Conservation (phyloP, 2,113 vertebrate genomes). For the Lucifuga dentata region DNA sequence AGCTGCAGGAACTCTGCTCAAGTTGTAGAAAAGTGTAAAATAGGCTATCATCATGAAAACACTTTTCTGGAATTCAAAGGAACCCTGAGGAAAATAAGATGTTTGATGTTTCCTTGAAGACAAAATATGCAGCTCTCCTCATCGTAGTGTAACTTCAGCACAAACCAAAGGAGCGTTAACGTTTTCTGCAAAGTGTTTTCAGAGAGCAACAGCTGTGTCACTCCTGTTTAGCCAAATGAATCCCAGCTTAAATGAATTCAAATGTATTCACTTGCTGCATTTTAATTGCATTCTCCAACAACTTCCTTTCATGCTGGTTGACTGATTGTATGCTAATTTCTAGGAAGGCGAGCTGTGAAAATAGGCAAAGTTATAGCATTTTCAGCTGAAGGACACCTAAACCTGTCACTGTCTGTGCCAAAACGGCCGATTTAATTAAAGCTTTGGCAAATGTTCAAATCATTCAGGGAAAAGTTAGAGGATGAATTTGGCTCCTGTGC, state of each 20-base stretch:
- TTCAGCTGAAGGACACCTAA: conserved; percentile 42
- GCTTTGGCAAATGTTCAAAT: conserved; percentile 28
- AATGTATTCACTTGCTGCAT: conserved; percentile 59
- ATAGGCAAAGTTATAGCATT: conserved; percentile 25
- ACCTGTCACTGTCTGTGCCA: conserved; percentile 32
- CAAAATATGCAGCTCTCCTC: conserved; percentile 9
- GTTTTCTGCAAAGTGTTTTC: background rate
- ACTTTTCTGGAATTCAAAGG: background rate
- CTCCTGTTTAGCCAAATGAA: conserved; percentile 21
- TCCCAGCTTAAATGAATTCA: conserved; percentile 47
- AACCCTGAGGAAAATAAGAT: background rate
- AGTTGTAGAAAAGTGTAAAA: background rate
- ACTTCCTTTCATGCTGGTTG: conserved; percentile 32
- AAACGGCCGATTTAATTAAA: conserved; percentile 41
- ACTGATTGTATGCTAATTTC: conserved; percentile 66
- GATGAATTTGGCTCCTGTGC: conserved; percentile 1
- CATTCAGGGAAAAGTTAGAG: background rate
- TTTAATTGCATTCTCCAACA: conserved; percentile 59
- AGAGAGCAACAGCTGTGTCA: conserved; percentile 46
- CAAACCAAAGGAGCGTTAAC: background rate
- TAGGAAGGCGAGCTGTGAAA: conserved; percentile 54
- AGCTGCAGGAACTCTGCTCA: background rate
- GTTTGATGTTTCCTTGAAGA: conserved; percentile 10
- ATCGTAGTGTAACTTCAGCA: background rate
- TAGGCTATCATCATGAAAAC: background rate